A percentile compares a stretch with the other conserved stretches of the same genome.
phyloP scores from a whole-genome alignment of 2,888 invertebrate species.

The Dryadula phaetusa region DNA sequence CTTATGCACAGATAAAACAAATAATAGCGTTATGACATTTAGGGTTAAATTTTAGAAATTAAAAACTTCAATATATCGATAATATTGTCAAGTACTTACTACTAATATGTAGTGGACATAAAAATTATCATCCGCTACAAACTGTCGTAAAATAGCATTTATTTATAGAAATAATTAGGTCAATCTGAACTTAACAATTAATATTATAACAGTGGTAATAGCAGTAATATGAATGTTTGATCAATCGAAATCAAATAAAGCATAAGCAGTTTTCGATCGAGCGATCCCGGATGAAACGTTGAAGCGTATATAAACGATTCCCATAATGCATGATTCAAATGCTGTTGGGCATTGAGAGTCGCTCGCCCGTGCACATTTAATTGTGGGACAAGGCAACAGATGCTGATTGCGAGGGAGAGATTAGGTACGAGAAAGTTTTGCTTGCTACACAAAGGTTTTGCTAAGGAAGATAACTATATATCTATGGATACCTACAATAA shows the following conservation, averaged over 20 bases:
- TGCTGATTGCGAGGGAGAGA: conserved; percentile 49
- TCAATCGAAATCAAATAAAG: conserved; percentile 42
- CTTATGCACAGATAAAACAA: background rate
- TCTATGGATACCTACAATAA: background rate
- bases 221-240: conserved; percentile 19
- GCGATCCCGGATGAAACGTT: conserved; percentile 62
- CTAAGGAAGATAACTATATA: background rate
- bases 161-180: too few species aligned
- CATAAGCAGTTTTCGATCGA: conserved; percentile 56
- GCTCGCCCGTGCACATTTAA: conserved; percentile 77
- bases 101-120: too few species aligned
- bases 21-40: background rate
- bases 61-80: too few species aligned
- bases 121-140: too few species aligned
- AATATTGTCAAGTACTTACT: too few species aligned
- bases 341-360: conserved; percentile 64
- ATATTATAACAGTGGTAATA: too few species aligned
- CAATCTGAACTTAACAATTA: too few species aligned
- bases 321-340: conserved; percentile 48
- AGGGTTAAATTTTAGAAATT: too few species aligned
- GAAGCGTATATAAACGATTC: conserved; percentile 60
- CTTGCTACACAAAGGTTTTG: conserved; percentile 30
- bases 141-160: too few species aligned
- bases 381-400: conserved; percentile 63
- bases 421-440: conserved; percentile 43